Conservation (phyloP, 2,888 invertebrate species). For the Lepidocyrtoides sp. region DNA sequence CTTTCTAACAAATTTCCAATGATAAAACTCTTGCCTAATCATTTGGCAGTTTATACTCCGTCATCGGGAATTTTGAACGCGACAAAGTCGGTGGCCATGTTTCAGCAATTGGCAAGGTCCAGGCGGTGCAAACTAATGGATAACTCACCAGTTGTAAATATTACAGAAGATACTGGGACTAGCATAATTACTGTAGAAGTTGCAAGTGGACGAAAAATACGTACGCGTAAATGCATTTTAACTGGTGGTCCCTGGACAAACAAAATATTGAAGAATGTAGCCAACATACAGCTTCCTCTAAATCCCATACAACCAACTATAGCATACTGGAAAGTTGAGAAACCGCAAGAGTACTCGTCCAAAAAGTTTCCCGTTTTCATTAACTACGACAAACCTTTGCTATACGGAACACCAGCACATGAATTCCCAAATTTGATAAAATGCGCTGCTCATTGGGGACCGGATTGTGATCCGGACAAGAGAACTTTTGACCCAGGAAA, state of each 20-base stretch:
- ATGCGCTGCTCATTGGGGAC: slow-evolving; percentile 66
- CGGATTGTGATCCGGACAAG: slow-evolving; percentile 74
- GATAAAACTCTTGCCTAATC: slow-evolving; percentile 70
- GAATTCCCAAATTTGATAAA: slow-evolving; percentile 80
- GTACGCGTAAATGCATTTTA: slow-evolving; percentile 80
- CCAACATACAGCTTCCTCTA: slow-evolving; percentile 76
- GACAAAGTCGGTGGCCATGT: slow-evolving; percentile 82
- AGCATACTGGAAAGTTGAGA: slow-evolving; percentile 81
- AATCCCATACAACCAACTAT: slow-evolving; percentile 76
- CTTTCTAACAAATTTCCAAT: slow-evolving; percentile 76
- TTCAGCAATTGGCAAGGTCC: slow-evolving; percentile 79
- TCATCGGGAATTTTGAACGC: slow-evolving; percentile 84
- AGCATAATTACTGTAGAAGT: not conserved
- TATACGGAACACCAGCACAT: slow-evolving; percentile 82
- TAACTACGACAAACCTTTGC: slow-evolving; percentile 70
- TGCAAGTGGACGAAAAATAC: not conserved
- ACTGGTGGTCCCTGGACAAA: slow-evolving; percentile 83
- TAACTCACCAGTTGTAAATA: slow-evolving; percentile 75
- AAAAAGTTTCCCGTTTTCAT: slow-evolving; percentile 83
- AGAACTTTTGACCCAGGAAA: slow-evolving; percentile 77
- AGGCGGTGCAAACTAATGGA: slow-evolving; percentile 77
- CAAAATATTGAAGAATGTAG: slow-evolving; percentile 72
- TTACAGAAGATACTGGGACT: slow-evolving; percentile 45
- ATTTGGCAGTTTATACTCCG: slow-evolving; percentile 79
- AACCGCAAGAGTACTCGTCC: slow-evolving; percentile 68